Evolutionary conservation across 2,888 invertebrate species (phyloP).

Genomic region (Microctonus brassicae): DNA sequence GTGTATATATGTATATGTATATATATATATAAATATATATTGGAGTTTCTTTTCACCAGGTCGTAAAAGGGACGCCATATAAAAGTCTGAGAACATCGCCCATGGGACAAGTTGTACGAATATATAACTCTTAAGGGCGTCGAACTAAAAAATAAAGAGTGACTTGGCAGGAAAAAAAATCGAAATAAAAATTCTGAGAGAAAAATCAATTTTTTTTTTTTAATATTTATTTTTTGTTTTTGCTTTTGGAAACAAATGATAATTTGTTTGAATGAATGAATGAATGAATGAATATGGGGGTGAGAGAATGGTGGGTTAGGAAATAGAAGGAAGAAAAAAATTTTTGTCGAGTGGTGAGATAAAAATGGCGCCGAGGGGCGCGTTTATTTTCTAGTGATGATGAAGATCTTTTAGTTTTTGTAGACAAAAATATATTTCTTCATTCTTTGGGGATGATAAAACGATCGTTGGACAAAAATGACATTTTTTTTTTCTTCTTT

Average conservation of each 20-base stretch:
- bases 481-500: background rate
- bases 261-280: slow-evolving; percentile 1
- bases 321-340: background rate
- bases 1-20: background rate
- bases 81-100: slow-evolving; percentile 20
- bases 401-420: background rate
- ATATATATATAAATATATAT: background rate
- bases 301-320: background rate
- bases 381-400: background rate
- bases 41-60: slow-evolving; percentile 10
- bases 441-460: background rate
- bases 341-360: background rate
- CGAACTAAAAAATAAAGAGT: slow-evolving; percentile 1
- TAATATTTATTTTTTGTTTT: background rate
- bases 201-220: background rate
- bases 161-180: background rate
- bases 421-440: background rate
- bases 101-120: slow-evolving; percentile 17
- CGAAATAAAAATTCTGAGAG: background rate
- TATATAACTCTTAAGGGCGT: slow-evolving; percentile 22
- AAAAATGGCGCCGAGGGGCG: background rate
- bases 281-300: background rate
- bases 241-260: too few species aligned
- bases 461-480: background rate
- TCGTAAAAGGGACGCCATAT: slow-evolving; percentile 26